A percentile compares a stretch with the other conserved stretches of the same genome.
Evolutionary conservation across 2,113 vertebrate genomes (phyloP).

Genomic region (Micromys minutus): DNA sequence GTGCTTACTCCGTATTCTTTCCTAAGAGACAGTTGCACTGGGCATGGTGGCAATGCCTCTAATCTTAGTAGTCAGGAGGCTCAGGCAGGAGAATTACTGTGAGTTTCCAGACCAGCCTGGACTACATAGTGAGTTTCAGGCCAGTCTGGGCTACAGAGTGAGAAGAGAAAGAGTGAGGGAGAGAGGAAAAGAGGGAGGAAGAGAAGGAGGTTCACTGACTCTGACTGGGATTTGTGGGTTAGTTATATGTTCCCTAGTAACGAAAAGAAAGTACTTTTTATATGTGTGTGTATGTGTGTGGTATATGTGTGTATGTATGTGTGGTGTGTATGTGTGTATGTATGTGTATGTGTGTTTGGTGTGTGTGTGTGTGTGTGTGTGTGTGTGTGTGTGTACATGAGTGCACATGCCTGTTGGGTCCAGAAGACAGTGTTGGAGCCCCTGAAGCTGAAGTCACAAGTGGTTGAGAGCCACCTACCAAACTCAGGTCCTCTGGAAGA

Average conservation of each 20-base stretch:
- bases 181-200: not conserved
- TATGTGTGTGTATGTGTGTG: not conserved
- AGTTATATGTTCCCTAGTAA: not conserved
- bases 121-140: not conserved
- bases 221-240: not conserved
- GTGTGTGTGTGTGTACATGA: not conserved
- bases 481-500: not conserved
- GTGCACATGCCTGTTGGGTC: not conserved
- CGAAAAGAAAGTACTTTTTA: not conserved
- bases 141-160: not conserved
- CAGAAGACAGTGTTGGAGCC: not conserved
- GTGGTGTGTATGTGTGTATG: not conserved
- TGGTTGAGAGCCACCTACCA: not conserved
- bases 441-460: not conserved
- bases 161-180: not conserved
- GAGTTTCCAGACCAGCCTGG: not conserved
- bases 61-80: not conserved
- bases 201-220: not conserved
- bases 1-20: not conserved
- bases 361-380: not conserved
- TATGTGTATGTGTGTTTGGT: not conserved
- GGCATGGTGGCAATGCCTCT: not conserved
- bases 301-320: not conserved
- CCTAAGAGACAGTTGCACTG: not conserved
- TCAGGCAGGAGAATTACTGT: not conserved